Percentiles rank a stretch among this genome's conserved stretches.
Evolutionary conservation across 2,888 invertebrate genomes (phyloP).

Genomic region (Busseola fusca): DNA sequence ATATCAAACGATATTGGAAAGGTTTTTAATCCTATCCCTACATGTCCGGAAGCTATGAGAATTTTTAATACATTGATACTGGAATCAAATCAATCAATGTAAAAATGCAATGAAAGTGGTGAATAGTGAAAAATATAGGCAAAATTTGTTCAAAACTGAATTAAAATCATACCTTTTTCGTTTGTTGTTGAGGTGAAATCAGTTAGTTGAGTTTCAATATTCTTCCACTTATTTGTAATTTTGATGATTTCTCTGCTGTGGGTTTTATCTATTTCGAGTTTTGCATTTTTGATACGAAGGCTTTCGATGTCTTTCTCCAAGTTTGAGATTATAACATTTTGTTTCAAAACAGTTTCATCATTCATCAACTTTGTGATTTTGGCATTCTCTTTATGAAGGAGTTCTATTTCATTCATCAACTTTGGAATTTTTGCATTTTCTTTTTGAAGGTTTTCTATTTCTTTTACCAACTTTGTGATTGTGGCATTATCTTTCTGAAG

Average conservation of each 20-base stretch:
- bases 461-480: slow-evolving; percentile 46
- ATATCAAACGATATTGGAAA: no score
- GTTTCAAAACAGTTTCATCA: slow-evolving; percentile 20
- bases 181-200: background rate
- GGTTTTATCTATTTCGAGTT: slow-evolving; percentile 24
- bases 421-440: slow-evolving; percentile 56
- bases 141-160: background rate
- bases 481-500: slow-evolving; percentile 51
- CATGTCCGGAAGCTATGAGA: no score
- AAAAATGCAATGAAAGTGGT: no score
- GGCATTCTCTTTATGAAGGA: slow-evolving; percentile 24
- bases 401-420: slow-evolving; percentile 30
- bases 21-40: no score
- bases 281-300: slow-evolving; percentile 18
- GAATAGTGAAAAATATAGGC: background rate
- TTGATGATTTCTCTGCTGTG: slow-evolving; percentile 11
- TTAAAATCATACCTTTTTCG: slow-evolving; percentile 35
- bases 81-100: no score
- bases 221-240: slow-evolving; percentile 13
- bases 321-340: slow-evolving; percentile 21
- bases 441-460: slow-evolving; percentile 65
- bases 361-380: slow-evolving; percentile 2
- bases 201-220: slow-evolving; percentile 41
- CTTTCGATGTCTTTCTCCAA: slow-evolving; percentile 41
- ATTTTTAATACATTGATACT: no score